Evolutionary conservation across 2,113 vertebrate species (phyloP), one percentile per base, ranked within the genome.

Genomic region (Aix galericulata): DNA sequence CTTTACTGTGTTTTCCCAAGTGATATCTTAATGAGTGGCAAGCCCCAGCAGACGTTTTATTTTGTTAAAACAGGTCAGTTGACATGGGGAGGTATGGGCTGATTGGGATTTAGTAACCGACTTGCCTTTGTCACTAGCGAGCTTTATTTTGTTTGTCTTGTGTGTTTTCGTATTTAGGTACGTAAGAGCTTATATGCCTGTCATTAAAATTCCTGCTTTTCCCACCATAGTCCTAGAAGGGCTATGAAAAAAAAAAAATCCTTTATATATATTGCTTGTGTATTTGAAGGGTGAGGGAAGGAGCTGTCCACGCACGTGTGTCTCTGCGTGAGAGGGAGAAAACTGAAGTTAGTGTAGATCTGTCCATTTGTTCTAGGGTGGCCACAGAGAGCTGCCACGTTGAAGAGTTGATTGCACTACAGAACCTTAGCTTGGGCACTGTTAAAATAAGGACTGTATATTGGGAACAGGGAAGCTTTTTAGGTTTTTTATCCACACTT

Each of bases 361-460:
- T 96, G 52, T 93, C 77, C 90, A 38, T 53, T 89, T 97, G 73
- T 76, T 89, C 72, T 94, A 81, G 71, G 87, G 95, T 92, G 90
- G 91, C 97, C 64, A 86, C 76, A 82, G 73, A 94, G 66, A 88
- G 23, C 80, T 93, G 76, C 82, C 95, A 40, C 53, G 91, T 96
- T 6, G 71, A 96, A 87, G 88, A 94, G 89, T 21, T 96, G 86
- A 96, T 98, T 98, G 97, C 97, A 98, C 97, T 97, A 97, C 92
- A 97, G 82, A 96, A 96, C 80, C 58, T 92, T 96, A 93, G 93
- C 86, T 95, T 94, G 81, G 90, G 91, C 89, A 95, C 96, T 97
- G 93, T 97, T 97, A 87, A 97, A 97, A 95, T 94, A 93, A 97
- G 91, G 92, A 91, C 78, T 79, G 11, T 97, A 74, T 97, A 95